Evolutionary conservation across 2,888 invertebrate species (phyloP).

Genomic region (Conistra vaccinii): DNA sequence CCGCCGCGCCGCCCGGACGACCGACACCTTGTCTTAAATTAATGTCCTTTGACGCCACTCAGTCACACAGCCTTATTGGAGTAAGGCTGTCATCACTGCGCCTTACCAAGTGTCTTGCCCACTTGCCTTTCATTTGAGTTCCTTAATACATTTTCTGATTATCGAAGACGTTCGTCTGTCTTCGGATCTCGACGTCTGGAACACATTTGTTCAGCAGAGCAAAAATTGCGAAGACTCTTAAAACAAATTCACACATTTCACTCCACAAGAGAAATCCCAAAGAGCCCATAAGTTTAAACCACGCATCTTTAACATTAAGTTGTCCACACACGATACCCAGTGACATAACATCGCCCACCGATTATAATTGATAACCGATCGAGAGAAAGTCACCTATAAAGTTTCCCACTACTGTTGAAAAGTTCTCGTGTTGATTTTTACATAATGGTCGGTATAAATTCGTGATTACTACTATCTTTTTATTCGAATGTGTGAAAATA

Average conservation of each 20-base stretch:
- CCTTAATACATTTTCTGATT: not conserved
- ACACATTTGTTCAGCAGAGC: not conserved
- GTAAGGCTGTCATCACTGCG: no score
- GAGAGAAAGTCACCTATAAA: constrained; percentile 50
- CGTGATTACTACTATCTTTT: constrained; percentile 18
- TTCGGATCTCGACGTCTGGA: not conserved
- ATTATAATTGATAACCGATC: constrained; percentile 51
- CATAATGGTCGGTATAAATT: constrained; percentile 33
- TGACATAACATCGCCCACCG: constrained; percentile 39
- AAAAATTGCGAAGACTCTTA: not conserved
- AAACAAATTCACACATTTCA: not conserved
- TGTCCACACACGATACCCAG: constrained; percentile 26
- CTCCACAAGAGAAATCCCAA: constrained; percentile 30
- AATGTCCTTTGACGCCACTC: no score
- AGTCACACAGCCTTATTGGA: no score
- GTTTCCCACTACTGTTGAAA: constrained; percentile 45
- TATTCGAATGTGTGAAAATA: constrained; percentile 45
- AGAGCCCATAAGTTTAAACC: constrained; percentile 21
- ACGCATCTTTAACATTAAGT: constrained; percentile 18
- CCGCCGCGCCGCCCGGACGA: no score
- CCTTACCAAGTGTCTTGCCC: no score
- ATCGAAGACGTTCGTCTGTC: not conserved
- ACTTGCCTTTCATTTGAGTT: not conserved
- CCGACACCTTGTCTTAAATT: no score
- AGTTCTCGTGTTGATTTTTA: constrained; percentile 42